These are phyloP conservation scores for Coelopa pilipes DNA, from an alignment of 2,888 invertebrate species.

Conservation along the genomic window DNA sequence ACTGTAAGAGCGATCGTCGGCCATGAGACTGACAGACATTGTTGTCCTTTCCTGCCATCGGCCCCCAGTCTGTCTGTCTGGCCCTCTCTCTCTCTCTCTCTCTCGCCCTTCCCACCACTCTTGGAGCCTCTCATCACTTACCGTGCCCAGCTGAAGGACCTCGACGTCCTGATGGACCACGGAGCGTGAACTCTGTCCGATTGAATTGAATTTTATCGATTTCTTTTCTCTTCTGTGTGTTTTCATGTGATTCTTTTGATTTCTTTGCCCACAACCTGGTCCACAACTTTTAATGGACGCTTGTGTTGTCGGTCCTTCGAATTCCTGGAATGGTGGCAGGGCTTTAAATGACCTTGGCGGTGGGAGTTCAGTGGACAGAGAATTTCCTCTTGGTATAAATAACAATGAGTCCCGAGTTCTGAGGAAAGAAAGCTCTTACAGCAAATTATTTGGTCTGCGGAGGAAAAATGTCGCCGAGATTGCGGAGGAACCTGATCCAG, in stretches of 20 bases:
- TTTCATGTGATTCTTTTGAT: neutral
- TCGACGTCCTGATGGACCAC: conserved; percentile 19
- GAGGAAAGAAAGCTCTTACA: too few relatives aligned
- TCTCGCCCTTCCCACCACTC: neutral
- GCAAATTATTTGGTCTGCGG: too few relatives aligned
- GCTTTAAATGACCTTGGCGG: too few relatives aligned
- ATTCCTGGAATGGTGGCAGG: too few relatives aligned
- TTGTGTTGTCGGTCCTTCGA: too few relatives aligned
- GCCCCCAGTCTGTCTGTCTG: neutral
- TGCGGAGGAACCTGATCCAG: too few relatives aligned
- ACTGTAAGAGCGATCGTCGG: conserved; percentile 2
- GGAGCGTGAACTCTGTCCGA: conserved; percentile 23
- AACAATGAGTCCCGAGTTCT: too few relatives aligned
- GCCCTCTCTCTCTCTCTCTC: neutral
- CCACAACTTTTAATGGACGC: too few relatives aligned
- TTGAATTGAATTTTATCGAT: conserved; percentile 28
- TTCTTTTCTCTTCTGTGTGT: conserved; percentile 22
- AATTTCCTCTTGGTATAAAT: too few relatives aligned
- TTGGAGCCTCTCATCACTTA: neutral
- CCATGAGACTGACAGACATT: conserved; percentile 12
- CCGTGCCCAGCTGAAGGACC: conserved; percentile 10
- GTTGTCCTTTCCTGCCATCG: neutral
- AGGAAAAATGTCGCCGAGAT: too few relatives aligned
- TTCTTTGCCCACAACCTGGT: neutral
- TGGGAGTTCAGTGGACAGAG: too few relatives aligned